Conservation (phyloP, 2,113 vertebrate genomes). For the Notarius quadriscutis region DNA sequence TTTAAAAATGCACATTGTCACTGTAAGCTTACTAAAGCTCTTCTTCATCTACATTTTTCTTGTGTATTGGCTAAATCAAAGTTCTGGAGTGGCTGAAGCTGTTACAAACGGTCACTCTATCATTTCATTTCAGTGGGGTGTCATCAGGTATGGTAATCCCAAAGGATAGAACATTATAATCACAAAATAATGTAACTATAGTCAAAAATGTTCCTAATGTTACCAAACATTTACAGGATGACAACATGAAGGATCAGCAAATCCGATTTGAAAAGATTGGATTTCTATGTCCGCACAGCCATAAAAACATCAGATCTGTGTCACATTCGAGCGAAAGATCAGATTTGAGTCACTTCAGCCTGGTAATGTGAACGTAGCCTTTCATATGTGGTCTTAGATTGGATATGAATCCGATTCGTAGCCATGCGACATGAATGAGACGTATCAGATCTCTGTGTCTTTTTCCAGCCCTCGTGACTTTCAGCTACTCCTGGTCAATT, state of each 20-base stretch:
- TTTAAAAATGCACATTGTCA: neutral
- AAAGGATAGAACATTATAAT: neutral
- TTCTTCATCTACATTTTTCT: neutral
- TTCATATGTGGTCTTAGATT: too few species aligned
- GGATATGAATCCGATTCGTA: too few species aligned
- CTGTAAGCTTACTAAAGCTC: too few species aligned
- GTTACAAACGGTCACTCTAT: neutral
- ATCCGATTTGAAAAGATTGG: too few species aligned
- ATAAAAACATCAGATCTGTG: too few species aligned
- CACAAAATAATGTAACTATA: neutral
- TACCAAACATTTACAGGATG: neutral
- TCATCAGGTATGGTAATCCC: neutral
- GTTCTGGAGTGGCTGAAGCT: neutral
- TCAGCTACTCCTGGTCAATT: slow-evolving; percentile 33
- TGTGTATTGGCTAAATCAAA: neutral
- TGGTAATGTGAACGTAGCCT: too few species aligned
- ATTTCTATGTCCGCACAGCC: too few species aligned
- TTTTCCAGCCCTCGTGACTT: slow-evolving; percentile 1
- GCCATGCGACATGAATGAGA: too few species aligned
- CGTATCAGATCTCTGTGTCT: neutral
- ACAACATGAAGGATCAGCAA: neutral
- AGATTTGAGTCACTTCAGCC: too few species aligned
- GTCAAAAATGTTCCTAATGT: neutral
- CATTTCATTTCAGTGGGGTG: neutral
- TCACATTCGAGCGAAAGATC: too few species aligned